phyloP scores from a whole-genome alignment of 1,140 invertebrate species.

The Pomacea maculata region DNA sequence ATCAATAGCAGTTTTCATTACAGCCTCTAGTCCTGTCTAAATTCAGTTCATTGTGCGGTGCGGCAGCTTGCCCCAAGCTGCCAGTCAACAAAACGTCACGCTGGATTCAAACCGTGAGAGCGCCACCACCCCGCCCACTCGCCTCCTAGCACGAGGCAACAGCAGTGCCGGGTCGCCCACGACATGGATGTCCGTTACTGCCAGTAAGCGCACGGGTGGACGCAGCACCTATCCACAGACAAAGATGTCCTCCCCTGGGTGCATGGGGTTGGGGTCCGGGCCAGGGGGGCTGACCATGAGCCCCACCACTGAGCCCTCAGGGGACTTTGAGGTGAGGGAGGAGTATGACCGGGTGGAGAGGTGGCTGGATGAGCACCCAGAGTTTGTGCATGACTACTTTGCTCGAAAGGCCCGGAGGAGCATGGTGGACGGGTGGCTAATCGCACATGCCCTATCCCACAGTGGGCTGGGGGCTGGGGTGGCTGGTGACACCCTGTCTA shows the following conservation, averaged over 20 bases:
- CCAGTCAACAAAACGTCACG: slow-evolving; percentile 32
- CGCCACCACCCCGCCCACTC: slow-evolving; percentile 3
- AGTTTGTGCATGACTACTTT: slow-evolving; percentile 95
- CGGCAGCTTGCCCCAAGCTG: slow-evolving; percentile 15
- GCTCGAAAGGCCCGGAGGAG: slow-evolving; percentile 91
- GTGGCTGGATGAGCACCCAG: slow-evolving; percentile 95
- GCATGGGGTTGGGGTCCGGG: slow-evolving; percentile 5
- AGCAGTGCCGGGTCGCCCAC: not conserved
- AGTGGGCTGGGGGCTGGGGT: slow-evolving; percentile 62
- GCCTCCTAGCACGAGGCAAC: not conserved
- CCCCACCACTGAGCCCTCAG: slow-evolving; percentile 26
- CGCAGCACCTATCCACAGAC: slow-evolving; percentile 23
- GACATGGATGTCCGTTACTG: slow-evolving; percentile 5
- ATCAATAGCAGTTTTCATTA: slow-evolving; percentile 10
- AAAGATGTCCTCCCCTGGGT: slow-evolving; percentile 25
- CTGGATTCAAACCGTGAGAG: slow-evolving; percentile 49
- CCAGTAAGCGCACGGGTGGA: slow-evolving; percentile 7
- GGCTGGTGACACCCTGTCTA: slow-evolving; percentile 63
- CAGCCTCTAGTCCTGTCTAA: slow-evolving; percentile 14
- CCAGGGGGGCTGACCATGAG: slow-evolving; percentile 21
- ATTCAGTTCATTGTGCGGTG: not conserved
- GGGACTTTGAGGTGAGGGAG: slow-evolving; percentile 32
- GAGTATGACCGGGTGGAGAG: slow-evolving; percentile 60
- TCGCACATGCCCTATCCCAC: slow-evolving; percentile 78
- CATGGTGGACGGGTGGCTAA: slow-evolving; percentile 89